Evolutionary conservation across 2,113 vertebrate genomes (phyloP).

Genomic region (Paraplagusia blochii): DNA sequence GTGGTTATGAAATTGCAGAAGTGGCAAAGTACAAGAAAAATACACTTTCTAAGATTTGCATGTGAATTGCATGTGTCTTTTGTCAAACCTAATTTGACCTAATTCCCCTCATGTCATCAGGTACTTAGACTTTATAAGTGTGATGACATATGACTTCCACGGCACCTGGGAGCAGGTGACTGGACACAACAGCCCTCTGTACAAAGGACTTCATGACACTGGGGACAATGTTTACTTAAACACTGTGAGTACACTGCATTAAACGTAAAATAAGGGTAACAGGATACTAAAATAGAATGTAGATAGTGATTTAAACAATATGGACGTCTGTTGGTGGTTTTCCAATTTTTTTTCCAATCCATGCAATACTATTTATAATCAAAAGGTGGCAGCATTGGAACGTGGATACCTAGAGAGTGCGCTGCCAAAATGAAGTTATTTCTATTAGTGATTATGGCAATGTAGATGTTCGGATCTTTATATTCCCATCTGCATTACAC

Average conservation of each 20-base stretch:
- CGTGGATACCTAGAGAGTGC: too few species aligned
- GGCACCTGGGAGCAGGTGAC: conserved; percentile 73
- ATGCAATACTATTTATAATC: too few species aligned
- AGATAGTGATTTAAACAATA: neutral
- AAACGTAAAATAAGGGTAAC: too few species aligned
- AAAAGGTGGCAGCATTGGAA: too few species aligned
- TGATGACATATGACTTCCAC: conserved; percentile 84
- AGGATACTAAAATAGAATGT: too few species aligned
- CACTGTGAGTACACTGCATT: conserved; percentile 61
- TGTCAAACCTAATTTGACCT: neutral
- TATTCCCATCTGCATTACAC: too few species aligned
- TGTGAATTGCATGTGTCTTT: neutral
- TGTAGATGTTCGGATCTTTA: too few species aligned
- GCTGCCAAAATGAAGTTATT: too few species aligned
- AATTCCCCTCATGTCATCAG: conserved; percentile 64
- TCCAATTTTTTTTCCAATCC: neutral
- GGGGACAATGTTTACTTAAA: conserved; percentile 56
- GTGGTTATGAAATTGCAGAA: conserved; percentile 74
- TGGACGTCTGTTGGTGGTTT: neutral
- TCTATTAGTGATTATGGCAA: too few species aligned
- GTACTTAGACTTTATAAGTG: conserved; percentile 77
- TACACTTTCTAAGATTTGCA: neutral
- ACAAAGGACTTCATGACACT: conserved; percentile 53
- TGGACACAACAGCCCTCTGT: conserved; percentile 80
- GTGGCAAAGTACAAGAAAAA: conserved; percentile 69